Evolutionary conservation across 2,797 vertebrate species (phyloP).

Genomic region (Merluccius polli): DNA sequence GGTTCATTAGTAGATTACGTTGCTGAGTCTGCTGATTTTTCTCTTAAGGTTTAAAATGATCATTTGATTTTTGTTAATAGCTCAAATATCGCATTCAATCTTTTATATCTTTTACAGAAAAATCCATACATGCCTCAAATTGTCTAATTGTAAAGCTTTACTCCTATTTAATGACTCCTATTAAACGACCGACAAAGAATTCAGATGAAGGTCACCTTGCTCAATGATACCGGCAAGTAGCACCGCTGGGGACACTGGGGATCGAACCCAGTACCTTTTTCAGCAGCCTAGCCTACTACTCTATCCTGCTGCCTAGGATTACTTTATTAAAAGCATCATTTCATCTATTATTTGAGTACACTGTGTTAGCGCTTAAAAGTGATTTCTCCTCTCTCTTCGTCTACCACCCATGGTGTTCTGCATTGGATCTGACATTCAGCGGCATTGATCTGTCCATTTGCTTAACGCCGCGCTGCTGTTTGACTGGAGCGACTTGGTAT

Average conservation of each 20-base stretch:
- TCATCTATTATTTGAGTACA: background rate
- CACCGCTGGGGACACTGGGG: background rate
- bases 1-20: conserved; percentile 13
- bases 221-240: background rate
- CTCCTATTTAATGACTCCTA: background rate
- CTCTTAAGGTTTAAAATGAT: background rate
- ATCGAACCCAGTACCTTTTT: background rate
- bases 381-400: background rate
- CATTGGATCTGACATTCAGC: background rate
- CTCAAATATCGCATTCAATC: background rate
- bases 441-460: background rate
- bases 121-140: background rate
- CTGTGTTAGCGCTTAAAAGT: background rate
- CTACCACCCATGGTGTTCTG: background rate
- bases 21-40: conserved; percentile 13
- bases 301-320: background rate
- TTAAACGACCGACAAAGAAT: background rate
- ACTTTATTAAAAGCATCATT: background rate
- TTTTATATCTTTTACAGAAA: background rate
- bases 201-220: background rate
- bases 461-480: background rate
- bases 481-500: background rate
- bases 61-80: background rate
- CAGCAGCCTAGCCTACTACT: background rate
- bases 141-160: background rate